These are phyloP conservation scores for Temnothorax curvispinosus DNA, from an alignment of 1,140 invertebrate species.

Conservation along the genomic window DNA sequence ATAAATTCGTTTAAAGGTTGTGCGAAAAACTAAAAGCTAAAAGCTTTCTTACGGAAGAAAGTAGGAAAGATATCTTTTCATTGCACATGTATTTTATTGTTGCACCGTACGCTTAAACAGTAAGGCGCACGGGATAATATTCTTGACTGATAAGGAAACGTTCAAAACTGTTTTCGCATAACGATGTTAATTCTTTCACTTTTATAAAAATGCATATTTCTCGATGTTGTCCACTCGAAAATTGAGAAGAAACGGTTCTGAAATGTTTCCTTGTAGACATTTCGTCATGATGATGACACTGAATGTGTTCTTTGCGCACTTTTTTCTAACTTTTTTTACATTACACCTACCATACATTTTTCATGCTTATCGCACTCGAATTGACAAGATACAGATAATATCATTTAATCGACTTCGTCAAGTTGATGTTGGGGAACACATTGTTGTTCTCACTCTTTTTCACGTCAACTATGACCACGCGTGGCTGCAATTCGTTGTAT, in stretches of 20 bases:
- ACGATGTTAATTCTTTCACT: background rate
- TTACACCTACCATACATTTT: background rate
- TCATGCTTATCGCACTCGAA: constrained; percentile 40
- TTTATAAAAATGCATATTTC: background rate
- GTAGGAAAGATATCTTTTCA: constrained; percentile 60
- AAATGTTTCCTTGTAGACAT: constrained; percentile 11
- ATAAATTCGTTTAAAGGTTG: background rate
- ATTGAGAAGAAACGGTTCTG: background rate
- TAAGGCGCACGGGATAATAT: constrained; percentile 51
- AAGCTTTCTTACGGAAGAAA: constrained; percentile 27
- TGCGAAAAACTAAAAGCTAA: background rate
- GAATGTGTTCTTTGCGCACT: constrained; percentile 36
- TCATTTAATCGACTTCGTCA: background rate
- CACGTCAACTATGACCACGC: background rate
- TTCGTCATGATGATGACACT: background rate
- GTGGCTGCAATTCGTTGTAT: constrained; percentile 11
- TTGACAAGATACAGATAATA: background rate
- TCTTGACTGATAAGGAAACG: constrained; percentile 16
- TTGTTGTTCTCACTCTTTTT: constrained; percentile 23
- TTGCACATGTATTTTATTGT: constrained; percentile 52
- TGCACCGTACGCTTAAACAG: constrained; percentile 67
- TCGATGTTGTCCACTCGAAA: background rate
- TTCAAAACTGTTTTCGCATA: constrained; percentile 44
- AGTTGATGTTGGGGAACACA: background rate
- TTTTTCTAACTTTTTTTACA: background rate